Percentiles rank a stretch among this genome's conserved stretches.
phyloP scores from a whole-genome alignment of 2,797 vertebrate genomes.

The Rhynchonycteris naso region DNA sequence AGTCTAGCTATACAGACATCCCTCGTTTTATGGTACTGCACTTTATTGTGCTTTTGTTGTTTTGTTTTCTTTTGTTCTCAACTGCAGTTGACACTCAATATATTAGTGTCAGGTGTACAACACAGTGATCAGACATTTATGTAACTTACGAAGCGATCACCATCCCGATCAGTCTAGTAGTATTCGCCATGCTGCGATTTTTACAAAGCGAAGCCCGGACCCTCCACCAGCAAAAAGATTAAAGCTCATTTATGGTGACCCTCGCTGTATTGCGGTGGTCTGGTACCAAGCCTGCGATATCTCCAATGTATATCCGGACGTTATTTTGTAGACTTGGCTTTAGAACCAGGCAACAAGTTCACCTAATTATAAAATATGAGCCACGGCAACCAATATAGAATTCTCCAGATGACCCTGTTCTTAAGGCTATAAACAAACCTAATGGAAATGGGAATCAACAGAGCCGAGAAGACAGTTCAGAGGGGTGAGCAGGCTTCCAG shows the following conservation, averaged over 20 bases:
- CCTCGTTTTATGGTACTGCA: not conserved
- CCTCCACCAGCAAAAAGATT: not conserved
- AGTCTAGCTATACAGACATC: not conserved
- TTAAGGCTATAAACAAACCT: not conserved
- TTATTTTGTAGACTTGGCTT: not conserved
- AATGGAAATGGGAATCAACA: not conserved
- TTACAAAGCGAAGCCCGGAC: not conserved
- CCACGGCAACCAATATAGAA: not conserved
- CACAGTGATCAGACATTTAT: not conserved
- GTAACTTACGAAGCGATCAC: not conserved
- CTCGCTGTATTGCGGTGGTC: too few relatives aligned
- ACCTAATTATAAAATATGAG: constrained; percentile 25
- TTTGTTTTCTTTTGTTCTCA: not conserved
- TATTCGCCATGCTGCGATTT: not conserved
- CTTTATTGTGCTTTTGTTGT: not conserved
- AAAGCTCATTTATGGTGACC: not conserved
- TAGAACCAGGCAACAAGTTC: not conserved
- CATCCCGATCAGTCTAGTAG: not conserved
- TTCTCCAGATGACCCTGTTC: not conserved
- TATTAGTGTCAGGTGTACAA: not conserved
- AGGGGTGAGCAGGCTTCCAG: not conserved
- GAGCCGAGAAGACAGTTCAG: not conserved
- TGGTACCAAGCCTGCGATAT: not conserved
- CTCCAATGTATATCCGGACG: not conserved
- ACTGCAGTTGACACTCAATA: not conserved